Evolutionary conservation across 2,888 invertebrate species (phyloP).

Genomic region (Aphidoletes aphidimyza): DNA sequence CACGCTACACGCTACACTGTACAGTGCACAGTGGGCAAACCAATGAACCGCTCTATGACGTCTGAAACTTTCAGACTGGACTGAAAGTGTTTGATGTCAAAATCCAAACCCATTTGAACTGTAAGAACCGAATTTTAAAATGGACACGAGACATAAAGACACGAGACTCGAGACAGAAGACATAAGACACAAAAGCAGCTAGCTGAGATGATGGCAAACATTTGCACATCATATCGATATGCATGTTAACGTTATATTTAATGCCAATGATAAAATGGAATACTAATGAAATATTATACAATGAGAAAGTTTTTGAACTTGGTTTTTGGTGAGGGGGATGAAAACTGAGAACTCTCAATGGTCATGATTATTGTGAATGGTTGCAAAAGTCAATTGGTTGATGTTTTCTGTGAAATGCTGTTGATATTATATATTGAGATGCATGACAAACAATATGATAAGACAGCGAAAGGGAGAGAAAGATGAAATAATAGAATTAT

Average conservation of each 20-base stretch:
- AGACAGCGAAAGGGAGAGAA: not conserved
- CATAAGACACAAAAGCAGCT: too few relatives aligned
- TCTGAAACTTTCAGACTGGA: too few relatives aligned
- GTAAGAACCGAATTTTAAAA: too few relatives aligned
- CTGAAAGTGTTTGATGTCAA: too few relatives aligned
- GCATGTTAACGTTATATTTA: not conserved
- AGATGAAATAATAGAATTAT: not conserved
- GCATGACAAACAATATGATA: not conserved
- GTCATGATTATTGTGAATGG: conserved; percentile 25
- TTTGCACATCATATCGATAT: not conserved
- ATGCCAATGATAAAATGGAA: conserved; percentile 15
- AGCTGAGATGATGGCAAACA: not conserved
- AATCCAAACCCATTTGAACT: too few relatives aligned
- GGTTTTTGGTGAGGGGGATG: too few relatives aligned
- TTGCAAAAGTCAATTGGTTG: conserved; percentile 44
- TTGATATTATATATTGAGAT: not conserved
- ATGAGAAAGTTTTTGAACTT: conserved; percentile 42
- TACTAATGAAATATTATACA: conserved; percentile 14
- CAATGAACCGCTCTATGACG: too few relatives aligned
- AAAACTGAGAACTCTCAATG: conserved; percentile 42
- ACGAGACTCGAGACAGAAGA: too few relatives aligned
- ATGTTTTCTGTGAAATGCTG: not conserved
- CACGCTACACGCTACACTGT: too few relatives aligned
- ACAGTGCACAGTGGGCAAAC: too few relatives aligned
- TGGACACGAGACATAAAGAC: too few relatives aligned